Base-by-base conservation (phyloP, 2,113 vertebrate genomes). In the Gadus macrocephalus region DNA sequence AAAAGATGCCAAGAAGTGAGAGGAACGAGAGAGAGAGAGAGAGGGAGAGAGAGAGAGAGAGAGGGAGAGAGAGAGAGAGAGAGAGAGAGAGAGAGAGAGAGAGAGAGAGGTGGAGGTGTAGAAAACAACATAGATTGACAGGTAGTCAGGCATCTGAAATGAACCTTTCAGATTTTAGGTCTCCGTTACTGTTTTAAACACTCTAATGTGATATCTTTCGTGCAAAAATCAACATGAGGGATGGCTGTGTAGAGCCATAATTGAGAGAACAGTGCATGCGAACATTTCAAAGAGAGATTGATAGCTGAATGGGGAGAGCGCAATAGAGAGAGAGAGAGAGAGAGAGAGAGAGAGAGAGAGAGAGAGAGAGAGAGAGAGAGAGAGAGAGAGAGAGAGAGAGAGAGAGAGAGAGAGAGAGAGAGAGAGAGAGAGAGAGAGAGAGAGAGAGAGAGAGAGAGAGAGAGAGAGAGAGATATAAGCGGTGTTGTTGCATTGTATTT, bases 1-100 rank as follows among this genome's bases (percentile, higher is more conserved):
- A 65, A 20, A 15, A 64, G 66, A 73, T 53, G 62, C 64, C 42
- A 58, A n/a, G 15, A 64, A 15, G 42, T 64, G n/a, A 66, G 59
- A 22, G 28, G 38, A 66, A 70, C 3, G 1, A 67, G 53, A 12
- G 58, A 61, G 59, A 49, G 17, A 62, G 35, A 69, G 31, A 69
- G 31, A 31, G 55, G n/a, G 12, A 22, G 31, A 25, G 31, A 62
- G 15, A 56, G 67, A 22, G n/a, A 62, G 60, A n/a, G 20, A 12
- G 38, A 28, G 60, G 31, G 61, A 7, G 60, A 53, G 28, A 16
- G n/a, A 68, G 15, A 68, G 60, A 49, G 38, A 38, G 27, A 31
- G 22, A 69, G 15, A 4, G 67, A 3, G n/a, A 42, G 3, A 27
- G 1, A 15, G 16, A 69, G 20, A 7, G 7, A 55, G 53, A 9